phyloP scores from a whole-genome alignment of 30 jellyfish, hydroid and myxozoan species.

The Chrysaora quinquecirrha region DNA sequence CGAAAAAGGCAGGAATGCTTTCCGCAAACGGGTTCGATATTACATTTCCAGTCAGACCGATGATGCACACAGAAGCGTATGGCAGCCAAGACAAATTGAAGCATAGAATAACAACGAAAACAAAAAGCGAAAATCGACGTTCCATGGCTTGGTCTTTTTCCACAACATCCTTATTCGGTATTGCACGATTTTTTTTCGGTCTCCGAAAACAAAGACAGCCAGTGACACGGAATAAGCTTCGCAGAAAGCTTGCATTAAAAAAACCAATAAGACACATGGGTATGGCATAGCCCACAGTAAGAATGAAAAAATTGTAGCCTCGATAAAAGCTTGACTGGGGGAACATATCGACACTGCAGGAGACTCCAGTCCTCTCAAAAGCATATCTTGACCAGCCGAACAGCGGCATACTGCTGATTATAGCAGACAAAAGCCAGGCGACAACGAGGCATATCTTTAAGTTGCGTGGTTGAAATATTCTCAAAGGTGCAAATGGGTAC shows the following conservation, averaged over 20 bases:
- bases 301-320: conserved; percentile 26
- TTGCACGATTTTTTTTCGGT: neutral
- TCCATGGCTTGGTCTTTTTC: neutral
- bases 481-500: conserved; percentile 21
- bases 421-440: conserved; percentile 18
- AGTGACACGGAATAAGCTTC: conserved; percentile 22
- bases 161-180: neutral
- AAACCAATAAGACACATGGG: conserved; percentile 29
- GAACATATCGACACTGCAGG: conserved; percentile 36
- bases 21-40: conserved; percentile 2
- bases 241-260: conserved; percentile 17
- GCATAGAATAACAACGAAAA: conserved; percentile 3
- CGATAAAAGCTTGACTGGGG: neutral
- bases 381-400: conserved; percentile 44
- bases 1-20: conserved; percentile 46
- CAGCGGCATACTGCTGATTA: conserved; percentile 33
- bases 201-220: neutral
- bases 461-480: conserved; percentile 1
- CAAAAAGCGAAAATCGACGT: conserved; percentile 15
- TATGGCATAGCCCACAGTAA: conserved; percentile 24
- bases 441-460: conserved; percentile 7
- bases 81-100: conserved; percentile 59
- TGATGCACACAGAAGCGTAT: conserved; percentile 34
- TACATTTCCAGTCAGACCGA: conserved; percentile 1
- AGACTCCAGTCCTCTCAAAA: conserved; percentile 40